Evolutionary conservation across 1,140 invertebrate species (phyloP), one percentile per base, ranked within the genome.

Genomic region (Caenorhabditis tropicalis): DNA sequence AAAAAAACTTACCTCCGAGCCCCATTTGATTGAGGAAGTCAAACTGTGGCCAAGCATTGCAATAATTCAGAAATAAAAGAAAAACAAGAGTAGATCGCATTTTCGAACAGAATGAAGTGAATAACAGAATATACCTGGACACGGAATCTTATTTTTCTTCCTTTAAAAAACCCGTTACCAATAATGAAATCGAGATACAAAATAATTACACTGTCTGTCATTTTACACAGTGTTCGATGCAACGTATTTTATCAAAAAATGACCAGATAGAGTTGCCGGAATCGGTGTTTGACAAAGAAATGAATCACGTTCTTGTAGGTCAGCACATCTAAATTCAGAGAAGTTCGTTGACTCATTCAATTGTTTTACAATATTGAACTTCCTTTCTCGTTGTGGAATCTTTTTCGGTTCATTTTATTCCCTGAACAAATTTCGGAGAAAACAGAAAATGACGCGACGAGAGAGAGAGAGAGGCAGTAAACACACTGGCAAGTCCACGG

Each of bases 1-100:
- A 19, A 0, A 51, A 19, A 19, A 15, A 19, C 12, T 65, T 36
- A 65, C 58, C 58, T n/a, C 29, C 29, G 7, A 74, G 1, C 7
- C 65, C 65, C 65, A 65, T 65, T 65, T 74, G 65, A 24, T 74
- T 74, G 12, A 74, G 10, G 43, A 74, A 74, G n/a, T 74, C 65
- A 74, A 74, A 74, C 36, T 74, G 65, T 24, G 65, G 65, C 65
- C 36, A 43, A 9, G 19, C 65, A 74, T 43, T 74, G 10, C 19
- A 74, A 27, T 9, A 4, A 7, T n/a, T n/a, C 21, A 74, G 21
- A 0, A 74, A 43, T 0, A 74, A 43, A 1, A 74, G 4, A 74
- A 16, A 36, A 24, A 19, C 6, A 16, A 74, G 6, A 10, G 10
- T 74, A 33, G 65, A 24, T 46, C 12, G n/a, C 36, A 43, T 74